Conservation (phyloP, 2,113 vertebrate species). For the Antechinus flavipes region DNA sequence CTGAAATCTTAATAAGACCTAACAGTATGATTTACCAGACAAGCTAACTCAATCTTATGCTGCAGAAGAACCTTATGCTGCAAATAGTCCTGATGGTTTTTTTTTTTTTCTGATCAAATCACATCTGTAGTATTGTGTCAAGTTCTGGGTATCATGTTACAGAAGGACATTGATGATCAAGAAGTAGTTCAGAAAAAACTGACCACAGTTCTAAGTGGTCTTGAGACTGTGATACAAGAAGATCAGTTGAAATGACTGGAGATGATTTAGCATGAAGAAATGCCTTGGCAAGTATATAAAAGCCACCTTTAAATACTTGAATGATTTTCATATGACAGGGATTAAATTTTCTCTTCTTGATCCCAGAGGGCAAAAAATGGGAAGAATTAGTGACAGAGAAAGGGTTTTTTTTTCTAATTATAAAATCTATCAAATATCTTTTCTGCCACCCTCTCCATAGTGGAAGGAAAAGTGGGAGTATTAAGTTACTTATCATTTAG, state of each 20-base stretch:
- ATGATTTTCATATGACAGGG: neutral
- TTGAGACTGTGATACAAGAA: neutral
- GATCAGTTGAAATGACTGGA: neutral
- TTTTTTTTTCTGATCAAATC: neutral
- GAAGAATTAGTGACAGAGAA: neutral
- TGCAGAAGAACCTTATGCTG: neutral
- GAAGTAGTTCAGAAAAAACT: neutral
- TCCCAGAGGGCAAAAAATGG: neutral
- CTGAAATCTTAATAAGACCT: neutral
- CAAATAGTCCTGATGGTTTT: neutral
- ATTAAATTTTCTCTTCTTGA: neutral
- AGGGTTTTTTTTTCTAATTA: too few relatives aligned
- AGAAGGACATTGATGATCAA: neutral
- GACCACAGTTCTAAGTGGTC: neutral
- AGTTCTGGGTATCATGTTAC: neutral
- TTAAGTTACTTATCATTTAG: neutral
- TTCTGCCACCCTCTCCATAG: too few relatives aligned
- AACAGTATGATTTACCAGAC: neutral
- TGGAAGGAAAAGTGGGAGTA: too few relatives aligned
- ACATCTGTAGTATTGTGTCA: neutral
- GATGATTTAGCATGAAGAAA: neutral
- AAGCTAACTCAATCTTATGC: neutral
- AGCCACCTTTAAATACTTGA: neutral
- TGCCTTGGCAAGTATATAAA: neutral
- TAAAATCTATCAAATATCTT: too few relatives aligned